phyloP scores from a whole-genome alignment of 2,113 vertebrate genomes.

The Melanotaenia duboulayi region DNA sequence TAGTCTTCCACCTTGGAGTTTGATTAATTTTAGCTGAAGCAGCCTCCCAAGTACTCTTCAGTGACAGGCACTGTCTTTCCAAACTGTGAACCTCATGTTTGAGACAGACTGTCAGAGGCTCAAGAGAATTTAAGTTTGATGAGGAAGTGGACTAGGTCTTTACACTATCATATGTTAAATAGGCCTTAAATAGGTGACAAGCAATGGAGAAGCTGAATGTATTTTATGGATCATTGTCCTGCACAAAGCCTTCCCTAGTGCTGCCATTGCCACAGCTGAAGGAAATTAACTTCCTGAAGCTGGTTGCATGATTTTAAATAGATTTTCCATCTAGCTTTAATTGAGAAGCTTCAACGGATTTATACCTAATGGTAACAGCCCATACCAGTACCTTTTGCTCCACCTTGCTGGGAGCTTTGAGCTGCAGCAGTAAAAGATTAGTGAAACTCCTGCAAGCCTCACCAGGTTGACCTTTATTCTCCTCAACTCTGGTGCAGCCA shows the following conservation, averaged over 20 bases:
- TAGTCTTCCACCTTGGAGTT: no score
- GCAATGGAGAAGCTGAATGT: background rate
- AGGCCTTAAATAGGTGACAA: background rate
- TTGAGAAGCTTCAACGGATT: background rate
- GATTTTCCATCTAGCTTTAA: background rate
- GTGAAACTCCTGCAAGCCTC: background rate
- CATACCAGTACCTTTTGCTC: background rate
- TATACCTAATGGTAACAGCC: background rate
- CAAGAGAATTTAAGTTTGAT: no score
- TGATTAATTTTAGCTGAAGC: no score
- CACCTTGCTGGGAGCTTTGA: background rate
- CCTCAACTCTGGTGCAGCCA: no score
- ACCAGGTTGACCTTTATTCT: background rate
- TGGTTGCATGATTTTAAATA: background rate
- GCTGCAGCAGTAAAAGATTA: background rate
- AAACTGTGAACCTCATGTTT: no score
- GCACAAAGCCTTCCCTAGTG: background rate
- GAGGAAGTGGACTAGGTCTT: no score
- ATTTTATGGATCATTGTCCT: background rate
- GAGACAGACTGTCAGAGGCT: no score
- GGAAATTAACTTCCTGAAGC: background rate
- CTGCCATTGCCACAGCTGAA: background rate
- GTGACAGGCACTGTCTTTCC: no score
- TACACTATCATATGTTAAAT: background rate
- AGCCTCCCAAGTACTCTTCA: no score